Conservation (phyloP, 2,113 vertebrate genomes). For the Sturnira hondurensis region DNA sequence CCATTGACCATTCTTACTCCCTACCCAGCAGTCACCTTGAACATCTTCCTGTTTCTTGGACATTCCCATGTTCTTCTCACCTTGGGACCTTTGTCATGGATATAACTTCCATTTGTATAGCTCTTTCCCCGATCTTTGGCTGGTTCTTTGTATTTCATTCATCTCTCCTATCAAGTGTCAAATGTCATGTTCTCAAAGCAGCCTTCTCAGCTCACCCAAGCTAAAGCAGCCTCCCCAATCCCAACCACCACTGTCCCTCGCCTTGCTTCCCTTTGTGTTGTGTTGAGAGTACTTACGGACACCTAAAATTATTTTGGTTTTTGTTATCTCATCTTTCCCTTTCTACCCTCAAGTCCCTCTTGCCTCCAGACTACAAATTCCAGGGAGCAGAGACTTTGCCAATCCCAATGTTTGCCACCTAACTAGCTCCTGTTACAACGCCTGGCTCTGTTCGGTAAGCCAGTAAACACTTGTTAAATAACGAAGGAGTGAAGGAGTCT, state of each 20-base stretch:
- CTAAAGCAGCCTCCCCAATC: not conserved
- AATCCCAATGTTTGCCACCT: not conserved
- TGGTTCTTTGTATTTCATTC: not conserved
- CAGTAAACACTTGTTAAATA: not conserved
- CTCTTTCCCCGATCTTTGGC: not conserved
- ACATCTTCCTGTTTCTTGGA: not conserved
- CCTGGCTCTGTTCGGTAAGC: not conserved
- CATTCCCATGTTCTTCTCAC: no score
- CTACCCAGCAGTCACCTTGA: not conserved
- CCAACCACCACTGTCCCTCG: rapidly evolving
- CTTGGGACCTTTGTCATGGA: not conserved
- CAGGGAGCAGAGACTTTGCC: not conserved
- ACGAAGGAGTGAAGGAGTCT: not conserved
- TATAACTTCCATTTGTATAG: not conserved
- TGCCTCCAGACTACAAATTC: not conserved
- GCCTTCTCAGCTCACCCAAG: not conserved
- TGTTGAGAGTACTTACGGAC: not conserved
- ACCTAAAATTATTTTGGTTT: not conserved
- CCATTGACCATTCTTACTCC: not conserved
- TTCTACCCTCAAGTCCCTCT: not conserved
- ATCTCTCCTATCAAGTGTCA: not conserved
- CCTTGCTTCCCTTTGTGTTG: not conserved
- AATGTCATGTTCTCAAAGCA: not conserved
- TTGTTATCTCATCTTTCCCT: not conserved
- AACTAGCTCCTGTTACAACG: not conserved